phyloP scores from a whole-genome alignment of 1,140 invertebrate genomes.

The Reticulitermes speratus region DNA sequence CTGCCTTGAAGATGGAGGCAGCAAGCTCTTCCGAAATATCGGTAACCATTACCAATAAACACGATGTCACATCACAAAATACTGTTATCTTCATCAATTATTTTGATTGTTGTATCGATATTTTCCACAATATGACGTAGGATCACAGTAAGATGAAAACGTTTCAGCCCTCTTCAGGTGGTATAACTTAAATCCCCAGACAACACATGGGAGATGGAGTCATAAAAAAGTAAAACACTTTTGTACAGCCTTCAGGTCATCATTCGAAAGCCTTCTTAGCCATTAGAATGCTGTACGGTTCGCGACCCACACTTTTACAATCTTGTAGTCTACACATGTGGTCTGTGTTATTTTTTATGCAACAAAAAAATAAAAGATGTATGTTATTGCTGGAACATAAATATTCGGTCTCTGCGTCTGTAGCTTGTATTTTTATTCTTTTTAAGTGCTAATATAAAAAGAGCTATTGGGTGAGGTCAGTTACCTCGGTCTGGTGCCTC shows the following conservation, averaged over 20 bases:
- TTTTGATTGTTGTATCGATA: too few species aligned
- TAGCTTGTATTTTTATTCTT: not conserved
- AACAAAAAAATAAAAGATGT: not conserved
- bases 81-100: too few species aligned
- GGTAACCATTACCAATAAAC: too few species aligned
- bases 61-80: too few species aligned
- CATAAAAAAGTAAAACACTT: not conserved
- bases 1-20: too few species aligned
- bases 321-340: conserved; percentile 1
- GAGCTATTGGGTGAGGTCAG: not conserved
- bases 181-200: not conserved
- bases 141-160: not conserved
- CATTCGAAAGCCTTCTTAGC: not conserved
- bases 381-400: conserved; percentile 1
- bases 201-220: too few species aligned
- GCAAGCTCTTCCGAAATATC: too few species aligned
- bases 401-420: not conserved
- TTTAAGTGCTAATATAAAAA: not conserved
- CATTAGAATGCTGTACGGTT: not conserved
- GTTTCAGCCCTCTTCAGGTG: not conserved
- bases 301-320: not conserved
- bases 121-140: too few species aligned
- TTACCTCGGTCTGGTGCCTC: conserved; percentile 5
- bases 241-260: not conserved
- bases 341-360: not conserved